Evolutionary conservation across 2,797 vertebrate species (phyloP), one percentile per base, ranked within the genome.

Genomic region (Stomatorhinus walkeri): DNA sequence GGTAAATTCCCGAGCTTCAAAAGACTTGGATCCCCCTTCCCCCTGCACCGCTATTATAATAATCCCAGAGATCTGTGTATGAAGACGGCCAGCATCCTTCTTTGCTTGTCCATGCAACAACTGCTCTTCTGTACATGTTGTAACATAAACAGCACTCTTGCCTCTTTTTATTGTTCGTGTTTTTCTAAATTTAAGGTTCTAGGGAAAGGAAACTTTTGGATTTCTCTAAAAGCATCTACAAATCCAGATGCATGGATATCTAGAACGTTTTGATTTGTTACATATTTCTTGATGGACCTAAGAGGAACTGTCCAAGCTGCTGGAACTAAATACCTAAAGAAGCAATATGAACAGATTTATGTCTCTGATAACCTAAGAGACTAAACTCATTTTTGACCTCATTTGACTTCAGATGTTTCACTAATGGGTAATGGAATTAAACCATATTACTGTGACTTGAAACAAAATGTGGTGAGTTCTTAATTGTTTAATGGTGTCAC

Each of bases 221-320:
- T 81, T 24, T 90, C 51, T 56, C 88, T 36, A 24, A 59, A 89
- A 43, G 72, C 86, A 59, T 89, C 83, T 19, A 88, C 88, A 89
- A 88, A 85, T 56, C 72, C 85, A 68, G 32, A 85, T 87, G 68
- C 68, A 28, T 90, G 40, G 52, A 89, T 54, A 10, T 61, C 56
- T 7, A 85, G n/a, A 32, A 56, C 88, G 88, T 88, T 90, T 12
- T 28, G 85, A 90, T 79, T 36, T 90, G 89, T 90, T 54, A 14
- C 49, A 88, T 86, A 87, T 88, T 90, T 90, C 64, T 61, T 46
- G 19, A 46, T n/a, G 19, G 40, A 43, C 19, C 40, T 81, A 43
- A 43, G 76, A 81, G 40, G 40, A 46, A 46, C n/a, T 61, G 43
- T 72, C 54, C 52, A 83, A 54, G 24, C 36, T 24, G 14, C 49